Percentiles rank a stretch among this genome's conserved stretches.
These are phyloP conservation scores for Umimayanthus chanpuru DNA, from an alignment of 92 coral and sea anemone genomes.

Conservation along the genomic window DNA sequence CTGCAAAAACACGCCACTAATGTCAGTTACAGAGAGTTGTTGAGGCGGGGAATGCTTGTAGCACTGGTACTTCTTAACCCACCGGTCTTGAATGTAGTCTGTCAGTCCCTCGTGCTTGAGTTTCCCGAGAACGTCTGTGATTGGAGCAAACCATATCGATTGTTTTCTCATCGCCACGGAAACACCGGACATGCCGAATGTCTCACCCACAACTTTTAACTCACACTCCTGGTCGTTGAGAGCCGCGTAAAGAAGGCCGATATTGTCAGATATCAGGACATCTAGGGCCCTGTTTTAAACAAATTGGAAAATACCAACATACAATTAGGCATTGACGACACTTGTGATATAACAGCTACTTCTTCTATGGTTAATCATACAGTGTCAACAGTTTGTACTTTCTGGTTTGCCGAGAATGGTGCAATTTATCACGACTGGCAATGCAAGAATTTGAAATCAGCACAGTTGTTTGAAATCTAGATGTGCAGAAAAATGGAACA, in stretches of 20 bases:
- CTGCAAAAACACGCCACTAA: conserved; percentile 85
- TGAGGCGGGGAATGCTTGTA: conserved; percentile 68
- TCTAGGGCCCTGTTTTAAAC: conserved; percentile 62
- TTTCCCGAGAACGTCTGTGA: conserved; percentile 63
- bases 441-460: no score
- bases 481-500: no score
- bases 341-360: no score
- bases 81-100: conserved; percentile 74
- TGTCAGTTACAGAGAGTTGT: conserved; percentile 69
- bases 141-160: conserved; percentile 66
- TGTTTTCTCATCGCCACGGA: conserved; percentile 72
- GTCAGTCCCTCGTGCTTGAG: conserved; percentile 75
- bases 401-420: no score
- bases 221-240: conserved; percentile 69
- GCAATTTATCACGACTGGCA: no score
- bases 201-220: conserved; percentile 78
- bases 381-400: no score
- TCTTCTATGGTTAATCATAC: no score
- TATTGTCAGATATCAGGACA: conserved; percentile 76
- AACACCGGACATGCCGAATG: conserved; percentile 89
- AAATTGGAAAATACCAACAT: not conserved
- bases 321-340: no score
- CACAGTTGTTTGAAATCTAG: no score
- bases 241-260: conserved; percentile 75
- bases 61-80: conserved; percentile 74